Evolutionary conservation across 2,797 vertebrate genomes (phyloP).

Genomic region (Lycodopsis pacificus): DNA sequence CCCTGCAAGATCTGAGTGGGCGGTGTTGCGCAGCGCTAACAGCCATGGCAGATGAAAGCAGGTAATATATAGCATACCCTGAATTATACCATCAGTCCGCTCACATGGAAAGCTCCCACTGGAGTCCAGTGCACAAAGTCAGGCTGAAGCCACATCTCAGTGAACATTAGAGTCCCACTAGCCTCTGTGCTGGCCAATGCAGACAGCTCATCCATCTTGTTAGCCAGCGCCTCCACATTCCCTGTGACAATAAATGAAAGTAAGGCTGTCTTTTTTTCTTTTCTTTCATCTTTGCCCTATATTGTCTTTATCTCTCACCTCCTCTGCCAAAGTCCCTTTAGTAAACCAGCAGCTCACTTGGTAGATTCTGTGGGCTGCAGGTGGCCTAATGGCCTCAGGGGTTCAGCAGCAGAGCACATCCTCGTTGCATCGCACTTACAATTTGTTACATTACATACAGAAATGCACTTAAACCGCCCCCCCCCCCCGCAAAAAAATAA

Average conservation of each 20-base stretch:
- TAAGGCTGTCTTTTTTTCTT: slow-evolving; percentile 18
- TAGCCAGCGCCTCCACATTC: slow-evolving; percentile 45
- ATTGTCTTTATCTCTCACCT: slow-evolving; percentile 47
- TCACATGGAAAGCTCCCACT: slow-evolving; percentile 53
- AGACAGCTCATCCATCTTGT: slow-evolving; percentile 72
- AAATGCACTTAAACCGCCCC: neutral
- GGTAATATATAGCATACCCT: slow-evolving; percentile 13
- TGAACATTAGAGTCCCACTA: slow-evolving; percentile 63
- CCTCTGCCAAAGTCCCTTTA: slow-evolving; percentile 19
- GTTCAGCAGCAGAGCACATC: slow-evolving; percentile 22
- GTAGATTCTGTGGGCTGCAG: slow-evolving; percentile 18
- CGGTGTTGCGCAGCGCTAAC: slow-evolving; percentile 16
- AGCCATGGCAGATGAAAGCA: slow-evolving; percentile 16
- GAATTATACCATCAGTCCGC: slow-evolving; percentile 55
- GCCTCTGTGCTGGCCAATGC: slow-evolving; percentile 51
- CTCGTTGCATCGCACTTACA: slow-evolving; percentile 1
- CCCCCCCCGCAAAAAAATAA: neutral
- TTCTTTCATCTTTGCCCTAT: slow-evolving; percentile 7
- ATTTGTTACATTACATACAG: neutral
- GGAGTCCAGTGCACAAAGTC: slow-evolving; percentile 39
- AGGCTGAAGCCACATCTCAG: slow-evolving; percentile 58
- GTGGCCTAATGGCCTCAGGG: slow-evolving; percentile 20
- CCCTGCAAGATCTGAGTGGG: slow-evolving; percentile 1
- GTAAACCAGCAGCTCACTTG: slow-evolving; percentile 23
- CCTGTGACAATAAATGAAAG: slow-evolving; percentile 51